Evolutionary conservation across 37 sponge, comb jelly and placozoan species (phyloP).

Genomic region (Ianthella basta): DNA sequence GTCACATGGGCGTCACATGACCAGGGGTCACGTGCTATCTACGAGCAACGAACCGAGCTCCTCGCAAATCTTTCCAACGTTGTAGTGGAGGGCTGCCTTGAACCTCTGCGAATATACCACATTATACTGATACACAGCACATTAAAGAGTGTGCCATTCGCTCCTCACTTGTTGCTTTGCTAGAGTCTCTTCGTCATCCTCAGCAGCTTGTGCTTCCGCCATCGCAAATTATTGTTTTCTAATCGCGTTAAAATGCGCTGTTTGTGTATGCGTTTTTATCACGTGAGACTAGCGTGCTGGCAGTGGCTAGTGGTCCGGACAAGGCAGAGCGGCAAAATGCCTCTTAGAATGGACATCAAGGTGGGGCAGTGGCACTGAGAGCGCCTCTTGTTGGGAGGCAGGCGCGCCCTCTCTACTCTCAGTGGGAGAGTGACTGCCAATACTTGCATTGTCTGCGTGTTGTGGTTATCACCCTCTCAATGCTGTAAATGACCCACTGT

Average conservation of each 20-base stretch:
- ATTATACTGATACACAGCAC: neutral
- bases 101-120: slow-evolving; percentile 44
- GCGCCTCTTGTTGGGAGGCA: no score
- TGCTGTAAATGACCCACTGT: neutral
- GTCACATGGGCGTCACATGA: neutral
- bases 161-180: slow-evolving; percentile 4
- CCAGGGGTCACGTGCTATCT: neutral
- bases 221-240: neutral
- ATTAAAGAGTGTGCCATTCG: neutral
- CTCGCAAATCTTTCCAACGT: slow-evolving; percentile 64
- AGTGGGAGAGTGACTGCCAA: neutral
- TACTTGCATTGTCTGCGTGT: no score
- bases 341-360: slow-evolving; percentile 87
- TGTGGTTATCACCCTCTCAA: neutral
- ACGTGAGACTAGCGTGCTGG: slow-evolving; percentile 15
- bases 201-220: no score
- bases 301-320: neutral
- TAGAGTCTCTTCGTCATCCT: slow-evolving; percentile 13
- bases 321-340: slow-evolving; percentile 50
- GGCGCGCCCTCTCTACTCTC: no score
- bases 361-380: no score
- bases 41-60: slow-evolving; percentile 26
- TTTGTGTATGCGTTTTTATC: slow-evolving; percentile 1
- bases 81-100: slow-evolving; percentile 81
- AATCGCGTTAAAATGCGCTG: neutral